Evolutionary conservation across 2,888 invertebrate genomes (phyloP), one percentile per base, ranked within the genome.

Genomic region (Rhaphigaster nebulosa): DNA sequence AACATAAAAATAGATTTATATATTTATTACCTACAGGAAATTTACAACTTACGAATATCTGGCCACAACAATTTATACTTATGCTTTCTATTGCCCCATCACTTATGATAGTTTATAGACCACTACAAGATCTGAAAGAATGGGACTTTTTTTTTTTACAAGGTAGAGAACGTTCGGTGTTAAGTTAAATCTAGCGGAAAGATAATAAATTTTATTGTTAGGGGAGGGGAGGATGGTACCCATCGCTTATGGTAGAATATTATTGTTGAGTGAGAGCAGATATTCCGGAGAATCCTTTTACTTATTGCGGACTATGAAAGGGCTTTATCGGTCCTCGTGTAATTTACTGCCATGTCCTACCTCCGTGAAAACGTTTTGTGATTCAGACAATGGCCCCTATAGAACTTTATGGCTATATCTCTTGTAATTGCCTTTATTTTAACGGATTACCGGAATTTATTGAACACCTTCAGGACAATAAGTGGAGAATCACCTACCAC

Each of bases 181-280:
- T 76, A 76, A 38, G 70, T 76, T 76, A 76, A 76, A 76, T 76
- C 70, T 76, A 38, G 70, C 70, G 38, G 70, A 76, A 76, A 76
- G 70, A 76, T 76, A 76, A 76, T 76, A 76, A 76, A 76, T 76
- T 76, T 76, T 76, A 76, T 76, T 76, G 70, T 76, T 76, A 26
- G 20, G 38, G 15, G 70, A 15, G n/a, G 60, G 65, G 29, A 29
- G 56, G 56, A 26, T 5, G 34, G 12, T 13, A 34, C 18, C 29
- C n/a, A 65, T 65, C 65, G 65, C 29, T 65, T 65, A 65, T 65
- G 70, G 38, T 5, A 23, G 38, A 76, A 38, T 76, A 76, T 76
- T 76, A 76, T 76, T 76, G 70, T 76, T 76, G 70, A 76, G 70
- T 76, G 70, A 38, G 70, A 76, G 70, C 70, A 76, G 70, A 76